Evolutionary conservation across 2,888 invertebrate species (phyloP).

Genomic region (Tenthredo mesomela): DNA sequence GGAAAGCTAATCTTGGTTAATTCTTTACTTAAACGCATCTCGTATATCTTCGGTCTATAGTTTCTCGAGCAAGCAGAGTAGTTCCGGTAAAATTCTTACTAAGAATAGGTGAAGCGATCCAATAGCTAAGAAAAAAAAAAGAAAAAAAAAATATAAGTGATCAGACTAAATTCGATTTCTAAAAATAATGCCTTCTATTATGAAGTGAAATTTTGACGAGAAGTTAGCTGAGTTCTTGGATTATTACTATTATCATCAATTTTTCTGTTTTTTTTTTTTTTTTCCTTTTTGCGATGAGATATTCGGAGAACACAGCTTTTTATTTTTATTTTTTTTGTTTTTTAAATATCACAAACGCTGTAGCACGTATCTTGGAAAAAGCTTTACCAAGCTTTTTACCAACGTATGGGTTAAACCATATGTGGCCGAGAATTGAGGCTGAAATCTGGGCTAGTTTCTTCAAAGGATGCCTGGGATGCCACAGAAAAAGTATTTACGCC

Average conservation of each 20-base stretch:
- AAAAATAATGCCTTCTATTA: neutral
- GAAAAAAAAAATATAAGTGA: neutral
- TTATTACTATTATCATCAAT: neutral
- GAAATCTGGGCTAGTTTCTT: slow-evolving; percentile 34
- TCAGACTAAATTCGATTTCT: neutral
- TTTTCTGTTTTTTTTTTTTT: too few relatives aligned
- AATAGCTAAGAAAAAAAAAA: neutral
- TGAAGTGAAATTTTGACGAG: neutral
- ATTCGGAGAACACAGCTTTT: too few relatives aligned
- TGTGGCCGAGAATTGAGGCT: slow-evolving; percentile 14
- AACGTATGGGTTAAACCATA: neutral
- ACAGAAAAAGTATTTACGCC: slow-evolving; percentile 17
- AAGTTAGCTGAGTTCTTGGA: neutral
- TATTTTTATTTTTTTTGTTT: too few relatives aligned
- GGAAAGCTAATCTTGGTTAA: slow-evolving; percentile 35
- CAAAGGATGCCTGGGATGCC: slow-evolving; percentile 42
- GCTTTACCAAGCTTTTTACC: neutral
- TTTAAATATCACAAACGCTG: neutral
- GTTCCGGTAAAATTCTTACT: slow-evolving; percentile 9
- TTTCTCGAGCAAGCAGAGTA: neutral
- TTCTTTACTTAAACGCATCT: slow-evolving; percentile 20
- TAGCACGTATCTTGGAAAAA: neutral
- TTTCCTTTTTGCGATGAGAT: neutral
- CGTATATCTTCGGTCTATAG: slow-evolving; percentile 24
- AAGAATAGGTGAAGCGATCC: neutral